Evolutionary conservation across 23 tunicate species (phyloP).

Genomic region (Trididemnum clinides): DNA sequence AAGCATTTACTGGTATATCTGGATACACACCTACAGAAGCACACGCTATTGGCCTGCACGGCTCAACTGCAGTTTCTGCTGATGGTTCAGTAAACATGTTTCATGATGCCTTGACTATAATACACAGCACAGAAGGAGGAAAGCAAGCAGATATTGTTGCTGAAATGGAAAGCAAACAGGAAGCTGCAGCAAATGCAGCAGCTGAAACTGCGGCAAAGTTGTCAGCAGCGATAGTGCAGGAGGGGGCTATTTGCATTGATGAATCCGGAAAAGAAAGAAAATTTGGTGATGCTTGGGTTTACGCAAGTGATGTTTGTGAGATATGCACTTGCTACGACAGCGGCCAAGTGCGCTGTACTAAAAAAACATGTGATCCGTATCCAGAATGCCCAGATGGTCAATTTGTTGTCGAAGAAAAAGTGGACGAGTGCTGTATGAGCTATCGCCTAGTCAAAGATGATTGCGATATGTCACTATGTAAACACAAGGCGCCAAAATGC

Average conservation of each 20-base stretch:
- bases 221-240: conserved; percentile 55
- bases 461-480: conserved; percentile 65
- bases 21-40: conserved; percentile 65
- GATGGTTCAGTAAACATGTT: conserved; percentile 53
- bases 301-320: conserved; percentile 63
- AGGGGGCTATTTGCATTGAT: conserved; percentile 78
- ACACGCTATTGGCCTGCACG: conserved; percentile 36
- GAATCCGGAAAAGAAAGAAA: conserved; percentile 83
- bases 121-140: neutral
- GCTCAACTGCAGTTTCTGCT: conserved; percentile 55
- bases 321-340: conserved; percentile 77
- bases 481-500: conserved; percentile 45
- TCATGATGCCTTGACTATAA: conserved; percentile 57
- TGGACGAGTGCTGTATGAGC: conserved; percentile 67
- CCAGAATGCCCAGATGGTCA: conserved; percentile 85
- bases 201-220: conserved; percentile 54
- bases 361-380: conserved; percentile 85
- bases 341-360: conserved; percentile 61
- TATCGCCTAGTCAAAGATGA: conserved; percentile 81
- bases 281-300: conserved; percentile 81
- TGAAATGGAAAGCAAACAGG: conserved; percentile 33
- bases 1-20: conserved; percentile 54
- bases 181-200: conserved; percentile 65
- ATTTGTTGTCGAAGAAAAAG: conserved; percentile 77
- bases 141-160: neutral